phyloP scores from a whole-genome alignment of 2,888 invertebrate genomes.

The Chesias legatella region DNA sequence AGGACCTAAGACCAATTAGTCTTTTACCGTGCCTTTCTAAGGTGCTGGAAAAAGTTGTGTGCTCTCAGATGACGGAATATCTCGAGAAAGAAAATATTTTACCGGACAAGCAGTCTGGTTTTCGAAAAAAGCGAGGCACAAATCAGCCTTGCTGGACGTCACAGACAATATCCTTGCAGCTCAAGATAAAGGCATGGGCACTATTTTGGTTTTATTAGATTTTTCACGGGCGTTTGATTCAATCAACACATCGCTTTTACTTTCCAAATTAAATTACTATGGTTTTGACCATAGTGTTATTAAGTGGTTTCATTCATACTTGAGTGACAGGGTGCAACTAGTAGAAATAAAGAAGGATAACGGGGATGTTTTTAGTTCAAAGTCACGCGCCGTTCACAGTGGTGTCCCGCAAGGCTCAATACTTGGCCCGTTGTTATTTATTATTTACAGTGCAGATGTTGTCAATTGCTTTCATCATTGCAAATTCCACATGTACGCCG shows the following conservation, averaged over 20 bases:
- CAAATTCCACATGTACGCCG: no score
- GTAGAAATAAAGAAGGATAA: no score
- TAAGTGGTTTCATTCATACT: conserved; percentile 24
- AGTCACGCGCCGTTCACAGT: no score
- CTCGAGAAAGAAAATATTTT: conserved; percentile 15
- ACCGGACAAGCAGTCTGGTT: conserved; percentile 19
- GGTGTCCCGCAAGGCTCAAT: no score
- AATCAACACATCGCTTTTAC: conserved; percentile 10
- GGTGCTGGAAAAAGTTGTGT: not conserved
- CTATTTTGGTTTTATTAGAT: conserved; percentile 18
- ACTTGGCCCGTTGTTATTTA: no score
- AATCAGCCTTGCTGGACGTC: conserved; percentile 15
- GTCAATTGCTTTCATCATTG: no score
- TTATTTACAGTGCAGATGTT: no score
- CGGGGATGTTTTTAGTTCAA: no score
- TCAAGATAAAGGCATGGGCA: conserved; percentile 16
- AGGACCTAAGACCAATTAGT: conserved; percentile 14
- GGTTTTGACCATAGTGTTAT: conserved; percentile 14
- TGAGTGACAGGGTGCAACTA: conserved; percentile 1
- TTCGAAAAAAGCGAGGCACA: conserved; percentile 13
- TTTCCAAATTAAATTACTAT: conserved; percentile 22
- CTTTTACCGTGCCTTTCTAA: conserved; percentile 12
- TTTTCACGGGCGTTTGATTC: conserved; percentile 26
- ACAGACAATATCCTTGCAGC: conserved; percentile 19
- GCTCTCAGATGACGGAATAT: not conserved